These are phyloP conservation scores for Telmatochromis brachygnathus DNA, from an alignment of 2,113 vertebrate genomes.

Conservation along the genomic window DNA sequence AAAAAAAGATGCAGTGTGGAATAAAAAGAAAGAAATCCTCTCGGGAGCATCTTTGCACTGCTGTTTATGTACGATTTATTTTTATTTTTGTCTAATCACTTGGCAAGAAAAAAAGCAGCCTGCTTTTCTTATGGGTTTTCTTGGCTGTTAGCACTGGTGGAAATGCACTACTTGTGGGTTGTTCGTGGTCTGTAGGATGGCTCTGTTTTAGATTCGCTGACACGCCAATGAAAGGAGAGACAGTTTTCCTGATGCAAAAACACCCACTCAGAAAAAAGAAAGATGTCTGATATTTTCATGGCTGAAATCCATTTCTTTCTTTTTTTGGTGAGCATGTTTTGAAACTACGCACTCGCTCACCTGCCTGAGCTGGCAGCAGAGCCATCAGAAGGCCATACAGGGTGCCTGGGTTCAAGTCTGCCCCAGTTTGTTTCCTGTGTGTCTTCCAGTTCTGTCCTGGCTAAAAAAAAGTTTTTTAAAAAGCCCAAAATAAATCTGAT, in stretches of 20 bases:
- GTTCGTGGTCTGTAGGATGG: not conserved
- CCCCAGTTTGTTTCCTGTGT: fast-evolving
- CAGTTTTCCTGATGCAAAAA: not conserved
- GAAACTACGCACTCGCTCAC: not conserved
- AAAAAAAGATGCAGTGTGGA: not conserved
- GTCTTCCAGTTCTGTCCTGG: not conserved
- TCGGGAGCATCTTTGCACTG: not conserved
- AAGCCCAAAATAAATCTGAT: not conserved
- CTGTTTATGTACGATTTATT: not conserved
- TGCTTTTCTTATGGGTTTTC: not conserved
- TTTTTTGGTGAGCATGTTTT: not conserved
- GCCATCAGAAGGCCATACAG: fast-evolving
- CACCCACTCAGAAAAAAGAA: not conserved
- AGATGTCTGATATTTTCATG: not conserved
- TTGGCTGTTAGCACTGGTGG: not conserved
- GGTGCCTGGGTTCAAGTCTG: not conserved
- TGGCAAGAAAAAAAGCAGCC: not conserved
- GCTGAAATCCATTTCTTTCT: not conserved
- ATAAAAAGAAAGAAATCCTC: not conserved
- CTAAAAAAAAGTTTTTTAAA: not conserved
- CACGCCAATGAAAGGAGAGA: not conserved
- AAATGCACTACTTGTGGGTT: not conserved
- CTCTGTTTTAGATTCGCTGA: not conserved
- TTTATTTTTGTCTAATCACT: not conserved
- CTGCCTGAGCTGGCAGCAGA: not conserved